These are phyloP conservation scores for Cnemophilus loriae DNA, from an alignment of 2,113 vertebrate species.

Conservation along the genomic window DNA sequence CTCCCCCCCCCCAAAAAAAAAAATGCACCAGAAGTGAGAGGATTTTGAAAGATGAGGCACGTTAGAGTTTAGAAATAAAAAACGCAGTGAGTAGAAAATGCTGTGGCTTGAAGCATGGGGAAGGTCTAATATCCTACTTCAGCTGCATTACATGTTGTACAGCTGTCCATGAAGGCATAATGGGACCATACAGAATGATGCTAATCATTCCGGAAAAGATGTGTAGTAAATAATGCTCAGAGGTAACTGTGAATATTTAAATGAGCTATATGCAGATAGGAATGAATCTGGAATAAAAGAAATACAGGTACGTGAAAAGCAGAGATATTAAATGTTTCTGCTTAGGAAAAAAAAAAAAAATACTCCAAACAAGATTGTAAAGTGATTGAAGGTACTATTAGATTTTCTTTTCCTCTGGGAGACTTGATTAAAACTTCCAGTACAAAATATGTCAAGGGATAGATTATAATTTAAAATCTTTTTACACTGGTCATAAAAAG, in stretches of 20 bases:
- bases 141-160: not conserved
- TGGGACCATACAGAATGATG: not conserved
- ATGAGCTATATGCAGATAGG: not conserved
- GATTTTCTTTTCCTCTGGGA: slow-evolving; percentile 35
- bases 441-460: slow-evolving; percentile 24
- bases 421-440: slow-evolving; percentile 48
- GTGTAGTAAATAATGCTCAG: not conserved
- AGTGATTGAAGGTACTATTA: slow-evolving; percentile 30
- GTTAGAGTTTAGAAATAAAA: not conserved
- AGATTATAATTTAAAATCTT: slow-evolving; percentile 60
- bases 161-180: not conserved
- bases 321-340: slow-evolving; percentile 12
- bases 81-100: not conserved
- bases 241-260: not conserved
- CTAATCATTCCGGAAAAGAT: slow-evolving; percentile 5
- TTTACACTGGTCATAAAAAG: slow-evolving; percentile 40
- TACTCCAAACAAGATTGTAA: not conserved
- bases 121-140: not conserved
- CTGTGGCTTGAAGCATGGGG: not conserved
- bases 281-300: not conserved
- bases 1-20: not conserved
- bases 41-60: not conserved
- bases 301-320: not conserved
- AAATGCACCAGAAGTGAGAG: not conserved
- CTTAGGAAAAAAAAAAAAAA: not conserved